A percentile compares a stretch with the other conserved stretches of the same genome.
These are phyloP conservation scores for Trematocara stigmaticum DNA, from an alignment of 2,113 vertebrate genomes.

Conservation along the genomic window DNA sequence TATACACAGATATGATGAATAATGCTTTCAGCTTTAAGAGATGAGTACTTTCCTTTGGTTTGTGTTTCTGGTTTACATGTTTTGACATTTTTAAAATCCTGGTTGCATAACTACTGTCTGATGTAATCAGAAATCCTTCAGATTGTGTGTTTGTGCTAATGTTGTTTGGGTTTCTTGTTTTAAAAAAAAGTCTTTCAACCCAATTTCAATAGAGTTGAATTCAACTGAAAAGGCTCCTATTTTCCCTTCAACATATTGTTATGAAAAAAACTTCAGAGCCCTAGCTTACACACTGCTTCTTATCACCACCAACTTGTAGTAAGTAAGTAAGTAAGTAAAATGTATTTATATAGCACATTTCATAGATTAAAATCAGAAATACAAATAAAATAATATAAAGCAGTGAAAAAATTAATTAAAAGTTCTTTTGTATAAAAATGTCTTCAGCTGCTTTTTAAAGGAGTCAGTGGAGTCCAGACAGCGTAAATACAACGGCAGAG, in stretches of 20 bases:
- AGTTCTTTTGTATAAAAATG: background rate
- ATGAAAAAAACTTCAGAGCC: background rate
- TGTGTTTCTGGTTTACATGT: background rate
- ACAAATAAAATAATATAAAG: background rate
- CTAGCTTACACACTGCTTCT: background rate
- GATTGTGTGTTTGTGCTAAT: background rate
- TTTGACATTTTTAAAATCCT: background rate
- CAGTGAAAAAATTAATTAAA: background rate
- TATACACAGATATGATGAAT: background rate
- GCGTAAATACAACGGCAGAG: accelerated
- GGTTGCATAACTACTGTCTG: background rate
- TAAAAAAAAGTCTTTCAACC: background rate
- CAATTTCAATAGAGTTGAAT: background rate
- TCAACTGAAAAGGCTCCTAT: background rate
- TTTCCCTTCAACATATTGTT: background rate
- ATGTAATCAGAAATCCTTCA: background rate
- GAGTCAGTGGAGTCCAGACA: background rate
- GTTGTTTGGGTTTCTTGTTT: background rate
- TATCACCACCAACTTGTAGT: background rate
- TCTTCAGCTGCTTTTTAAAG: background rate
- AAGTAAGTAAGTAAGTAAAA: background rate
- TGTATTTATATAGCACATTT: background rate
- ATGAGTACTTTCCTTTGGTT: background rate
- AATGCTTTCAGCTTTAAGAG: background rate
- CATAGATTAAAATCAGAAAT: background rate